Evolutionary conservation across 1,140 invertebrate genomes (phyloP).

Genomic region (Panagrolaimus sp.): DNA sequence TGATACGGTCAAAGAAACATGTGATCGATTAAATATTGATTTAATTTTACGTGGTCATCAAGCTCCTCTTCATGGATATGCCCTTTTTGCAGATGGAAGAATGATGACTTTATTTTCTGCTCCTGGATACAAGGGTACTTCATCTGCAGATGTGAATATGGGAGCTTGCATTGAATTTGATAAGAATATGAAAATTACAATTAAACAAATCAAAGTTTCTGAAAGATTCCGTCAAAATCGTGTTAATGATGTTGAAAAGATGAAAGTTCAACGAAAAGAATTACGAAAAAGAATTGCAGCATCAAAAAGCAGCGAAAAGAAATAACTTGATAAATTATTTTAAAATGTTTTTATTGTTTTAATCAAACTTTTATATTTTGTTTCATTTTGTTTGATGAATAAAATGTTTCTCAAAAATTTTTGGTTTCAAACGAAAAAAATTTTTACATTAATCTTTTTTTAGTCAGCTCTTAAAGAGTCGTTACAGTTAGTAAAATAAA

Average conservation of each 20-base stretch:
- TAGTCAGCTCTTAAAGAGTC: no score
- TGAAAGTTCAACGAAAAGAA: background rate
- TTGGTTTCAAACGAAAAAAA: no score
- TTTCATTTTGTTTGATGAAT: no score
- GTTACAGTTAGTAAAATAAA: no score
- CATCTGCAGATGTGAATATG: constrained; percentile 24
- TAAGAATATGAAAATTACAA: constrained; percentile 25
- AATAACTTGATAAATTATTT: no score
- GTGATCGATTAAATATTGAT: constrained; percentile 27
- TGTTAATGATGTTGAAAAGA: constrained; percentile 13
- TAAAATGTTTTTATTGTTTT: no score
- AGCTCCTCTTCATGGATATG: constrained; percentile 35
- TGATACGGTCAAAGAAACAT: constrained; percentile 30
- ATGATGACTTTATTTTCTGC: constrained; percentile 32
- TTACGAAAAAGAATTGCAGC: no score
- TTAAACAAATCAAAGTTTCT: constrained; percentile 30
- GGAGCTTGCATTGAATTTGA: constrained; percentile 27
- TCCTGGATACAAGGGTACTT: constrained; percentile 30
- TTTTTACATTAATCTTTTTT: no score
- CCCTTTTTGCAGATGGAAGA: constrained; percentile 24
- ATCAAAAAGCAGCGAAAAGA: no score
- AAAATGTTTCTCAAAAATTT: no score
- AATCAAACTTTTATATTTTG: no score
- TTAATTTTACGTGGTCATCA: constrained; percentile 39
- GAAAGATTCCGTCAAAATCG: constrained; percentile 26